Base-by-base conservation (phyloP, 2,797 vertebrate species). In the Rhinoraja longicauda region DNA sequence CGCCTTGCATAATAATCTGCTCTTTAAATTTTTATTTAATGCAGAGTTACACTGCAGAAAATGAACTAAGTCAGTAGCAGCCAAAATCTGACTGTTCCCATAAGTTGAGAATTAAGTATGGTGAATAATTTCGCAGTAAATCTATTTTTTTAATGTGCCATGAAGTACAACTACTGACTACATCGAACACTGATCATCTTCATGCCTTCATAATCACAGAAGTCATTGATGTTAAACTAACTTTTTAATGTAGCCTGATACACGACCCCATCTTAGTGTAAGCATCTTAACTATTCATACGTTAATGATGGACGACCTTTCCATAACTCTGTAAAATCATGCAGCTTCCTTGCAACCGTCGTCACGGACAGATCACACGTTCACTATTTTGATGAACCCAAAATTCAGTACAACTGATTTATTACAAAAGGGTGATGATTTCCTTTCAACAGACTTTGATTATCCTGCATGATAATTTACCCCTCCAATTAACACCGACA, bases 151-250 rank as follows among this genome's bases (percentile, higher is more conserved):
- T 29, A 57, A 75, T 29, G 19, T 91, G 70, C 70, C 53, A 75
- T 53, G 39, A 92, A 92, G 75, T 75, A 92, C 39, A 73, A 92
- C 53, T 39, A 13, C 26, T 72, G 36, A 70, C 24, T 29, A 45
- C 39, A n/a, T 73, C 21, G 70, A 70, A 53, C 57, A 92, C 45
- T 75, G 12, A 75, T 12, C 13, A 57, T 53, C 26, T 53, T 92
- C 26, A 24, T 75, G 90, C 39, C 90, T 92, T 70, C 29, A 92
- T 92, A 73, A 92, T 75, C 90, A 92, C 70, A 92, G 70, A 57
- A 92, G 90, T 92, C 39, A 75, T 70, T 91, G 90, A 92, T 92
- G 90, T 92, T 92, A 92, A 92, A 92, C 90, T 92, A 75, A 92
- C 90, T 75, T 73, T 45, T 75, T 72, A 92, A 53, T 75, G 90